phyloP scores from a whole-genome alignment of 35 echinoderm and acorn worm genomes.

The Ophiothrix spiculata region DNA sequence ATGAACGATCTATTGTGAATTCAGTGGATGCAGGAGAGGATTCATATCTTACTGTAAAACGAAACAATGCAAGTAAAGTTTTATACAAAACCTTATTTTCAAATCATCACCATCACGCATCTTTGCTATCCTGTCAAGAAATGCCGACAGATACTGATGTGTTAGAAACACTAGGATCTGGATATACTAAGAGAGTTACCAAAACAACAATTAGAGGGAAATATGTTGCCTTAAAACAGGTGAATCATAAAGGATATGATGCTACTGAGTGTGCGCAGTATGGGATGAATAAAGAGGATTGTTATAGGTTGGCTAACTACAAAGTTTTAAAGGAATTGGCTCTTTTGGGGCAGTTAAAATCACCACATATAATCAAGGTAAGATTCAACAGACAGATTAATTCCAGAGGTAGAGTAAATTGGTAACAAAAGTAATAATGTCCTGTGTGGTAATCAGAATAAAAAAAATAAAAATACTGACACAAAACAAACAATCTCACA shows the following conservation, averaged over 20 bases:
- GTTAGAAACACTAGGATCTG: constrained; percentile 32
- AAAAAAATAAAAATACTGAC: too few relatives aligned
- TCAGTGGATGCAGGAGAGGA: too few relatives aligned
- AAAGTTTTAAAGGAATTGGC: constrained; percentile 78
- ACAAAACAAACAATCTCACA: too few relatives aligned
- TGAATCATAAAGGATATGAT: constrained; percentile 20
- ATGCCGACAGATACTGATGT: neutral
- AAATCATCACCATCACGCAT: too few relatives aligned
- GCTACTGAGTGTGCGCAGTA: constrained; percentile 3
- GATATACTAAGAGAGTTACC: constrained; percentile 46
- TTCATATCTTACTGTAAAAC: too few relatives aligned
- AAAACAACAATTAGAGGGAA: constrained; percentile 11
- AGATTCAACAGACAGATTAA: constrained; percentile 13
- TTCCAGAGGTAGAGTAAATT: too few relatives aligned
- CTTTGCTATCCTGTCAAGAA: neutral
- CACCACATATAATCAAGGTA: constrained; percentile 77
- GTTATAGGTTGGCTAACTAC: constrained; percentile 63
- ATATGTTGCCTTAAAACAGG: constrained; percentile 41
- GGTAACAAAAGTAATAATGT: too few relatives aligned
- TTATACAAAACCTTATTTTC: too few relatives aligned
- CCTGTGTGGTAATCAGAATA: too few relatives aligned
- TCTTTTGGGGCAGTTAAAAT: constrained; percentile 57
- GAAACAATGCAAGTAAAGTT: too few relatives aligned
- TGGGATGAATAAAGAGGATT: constrained; percentile 35
- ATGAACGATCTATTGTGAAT: neutral